Evolutionary conservation across 2,113 vertebrate species (phyloP), one percentile per base, ranked within the genome.

Genomic region (Geococcyx californianus): DNA sequence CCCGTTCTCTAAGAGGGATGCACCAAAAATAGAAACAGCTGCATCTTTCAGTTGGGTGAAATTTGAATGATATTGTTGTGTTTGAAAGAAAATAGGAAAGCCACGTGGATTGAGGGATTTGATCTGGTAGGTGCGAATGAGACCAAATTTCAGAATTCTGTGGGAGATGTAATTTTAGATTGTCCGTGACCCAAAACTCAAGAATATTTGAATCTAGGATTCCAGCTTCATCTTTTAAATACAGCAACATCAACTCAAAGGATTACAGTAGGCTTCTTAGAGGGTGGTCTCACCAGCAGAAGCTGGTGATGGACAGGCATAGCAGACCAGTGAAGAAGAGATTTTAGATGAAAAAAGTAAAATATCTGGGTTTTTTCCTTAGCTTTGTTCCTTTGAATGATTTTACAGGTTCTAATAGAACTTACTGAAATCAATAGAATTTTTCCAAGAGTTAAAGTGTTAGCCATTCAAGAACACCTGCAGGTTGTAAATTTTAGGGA

Each of bases 11-110:
- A 69, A 45, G 51, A 81, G 55, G 52, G 70, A 64, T 44, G 49
- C 82, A 92, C 78, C 84, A 59, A 79, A 96, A 97, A 93, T 92
- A 93, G 84, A 91, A 87, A 83, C 85, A 94, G 94, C 94, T 94
- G 95, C 87, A 90, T 97, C 90, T 94, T 95, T 90, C 88, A 96
- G 77, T 69, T 26, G 91, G 55, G 73, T 84, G 69, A 90, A 64
- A 95, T 80, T 90, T n/a, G n/a, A n/a, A n/a, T n/a, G n/a, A n/a
- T n/a, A n/a, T n/a, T n/a, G n/a, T n/a, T n/a, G n/a, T n/a, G n/a
- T n/a, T n/a, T n/a, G n/a, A n/a, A n/a, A n/a, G n/a, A n/a, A n/a
- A n/a, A n/a, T n/a, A n/a, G n/a, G 60, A 86, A 90, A 92, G 76
- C 34, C 28, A 8, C 3, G 2, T 11, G 31, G 68, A 92, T 60